Conservation (phyloP, 1,140 invertebrate species). For the Brachionus paranguensis region DNA sequence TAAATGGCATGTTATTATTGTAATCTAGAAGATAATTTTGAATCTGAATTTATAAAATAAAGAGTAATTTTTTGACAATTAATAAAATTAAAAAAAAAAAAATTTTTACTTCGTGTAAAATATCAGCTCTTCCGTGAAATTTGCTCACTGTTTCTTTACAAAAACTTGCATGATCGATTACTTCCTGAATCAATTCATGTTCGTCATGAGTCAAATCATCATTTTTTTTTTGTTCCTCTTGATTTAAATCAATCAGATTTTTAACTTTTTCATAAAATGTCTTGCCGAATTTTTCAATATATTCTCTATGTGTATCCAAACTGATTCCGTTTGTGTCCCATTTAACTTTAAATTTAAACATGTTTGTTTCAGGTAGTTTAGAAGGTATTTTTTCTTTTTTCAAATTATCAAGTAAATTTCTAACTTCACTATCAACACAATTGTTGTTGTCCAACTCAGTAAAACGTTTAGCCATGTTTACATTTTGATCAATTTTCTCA, state of each 20-base stretch:
- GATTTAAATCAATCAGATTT: too few relatives aligned
- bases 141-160: conserved; percentile 5
- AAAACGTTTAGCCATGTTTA: not conserved
- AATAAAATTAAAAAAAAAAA: not conserved
- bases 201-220: too few relatives aligned
- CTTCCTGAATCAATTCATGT: not conserved
- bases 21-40: not conserved
- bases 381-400: not conserved
- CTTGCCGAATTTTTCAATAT: too few relatives aligned
- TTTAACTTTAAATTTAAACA: not conserved
- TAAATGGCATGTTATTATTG: not conserved
- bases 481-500: not conserved
- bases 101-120: not conserved
- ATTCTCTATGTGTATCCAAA: too few relatives aligned
- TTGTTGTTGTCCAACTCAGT: not conserved
- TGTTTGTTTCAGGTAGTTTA: not conserved
- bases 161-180: conserved; percentile 17
- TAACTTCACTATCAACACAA: not conserved
- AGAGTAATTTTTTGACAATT: not conserved
- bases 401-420: conserved; percentile 10
- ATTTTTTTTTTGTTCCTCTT: too few relatives aligned
- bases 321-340: not conserved
- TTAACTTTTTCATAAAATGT: too few relatives aligned
- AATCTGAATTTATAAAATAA: not conserved
- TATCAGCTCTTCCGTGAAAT: conserved; percentile 34